Conservation (phyloP, 2,888 invertebrate species). For the Lasiommata megera region DNA sequence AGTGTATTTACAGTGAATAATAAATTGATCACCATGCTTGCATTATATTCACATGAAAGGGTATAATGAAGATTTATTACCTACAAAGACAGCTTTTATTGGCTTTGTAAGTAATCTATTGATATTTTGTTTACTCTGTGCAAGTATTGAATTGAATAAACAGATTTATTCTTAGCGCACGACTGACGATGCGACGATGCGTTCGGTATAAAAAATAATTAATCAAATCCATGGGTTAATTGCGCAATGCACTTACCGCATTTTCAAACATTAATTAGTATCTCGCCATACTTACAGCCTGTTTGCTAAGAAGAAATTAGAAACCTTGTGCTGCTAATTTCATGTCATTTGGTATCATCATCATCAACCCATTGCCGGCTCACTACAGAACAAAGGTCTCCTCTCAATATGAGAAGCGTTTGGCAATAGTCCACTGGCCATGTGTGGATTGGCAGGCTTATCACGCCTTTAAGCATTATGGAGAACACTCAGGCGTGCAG, state of each 20-base stretch:
- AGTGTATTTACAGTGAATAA: background rate
- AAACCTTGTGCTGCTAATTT: no score
- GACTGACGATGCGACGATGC: background rate
- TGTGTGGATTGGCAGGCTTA: no score
- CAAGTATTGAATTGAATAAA: slow-evolving; percentile 3
- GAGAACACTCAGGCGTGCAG: no score
- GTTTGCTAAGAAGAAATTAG: no score
- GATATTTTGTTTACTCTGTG: slow-evolving; percentile 2
- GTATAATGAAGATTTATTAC: slow-evolving; percentile 5
- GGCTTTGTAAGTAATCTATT: background rate
- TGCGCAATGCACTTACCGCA: background rate
- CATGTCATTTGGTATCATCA: no score
- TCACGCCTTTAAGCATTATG: no score
- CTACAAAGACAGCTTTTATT: slow-evolving; percentile 4
- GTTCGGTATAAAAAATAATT: background rate
- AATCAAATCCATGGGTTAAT: background rate
- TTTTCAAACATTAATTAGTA: no score
- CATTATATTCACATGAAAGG: slow-evolving; percentile 5
- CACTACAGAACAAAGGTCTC: no score
- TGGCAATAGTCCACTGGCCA: no score
- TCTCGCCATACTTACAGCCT: no score
- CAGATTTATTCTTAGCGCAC: background rate
- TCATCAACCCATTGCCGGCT: no score
- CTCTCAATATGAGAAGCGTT: no score
- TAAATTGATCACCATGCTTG: slow-evolving; percentile 1